Base-by-base conservation (phyloP, 2,113 vertebrate genomes). In the Hypomesus transpacificus region DNA sequence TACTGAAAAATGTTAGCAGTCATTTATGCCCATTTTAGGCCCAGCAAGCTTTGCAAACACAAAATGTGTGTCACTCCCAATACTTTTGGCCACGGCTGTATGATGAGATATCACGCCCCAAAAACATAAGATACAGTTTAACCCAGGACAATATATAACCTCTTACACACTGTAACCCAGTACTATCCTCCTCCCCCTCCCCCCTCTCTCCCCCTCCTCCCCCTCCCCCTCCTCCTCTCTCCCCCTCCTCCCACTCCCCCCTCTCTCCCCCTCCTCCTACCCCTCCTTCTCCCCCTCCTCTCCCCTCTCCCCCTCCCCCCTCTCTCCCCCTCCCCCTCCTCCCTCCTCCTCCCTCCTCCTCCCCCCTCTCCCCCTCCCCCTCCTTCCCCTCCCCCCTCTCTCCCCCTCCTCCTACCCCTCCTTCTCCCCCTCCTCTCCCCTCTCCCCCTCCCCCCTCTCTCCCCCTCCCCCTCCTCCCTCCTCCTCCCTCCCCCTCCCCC, bases 381-480 rank as follows among this genome's bases (percentile, higher is more conserved):
- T 7, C 1, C 6, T 20, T n/a, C n/a, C 34, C 24, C 4, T 24
- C 69, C 1, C 2, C 14, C 24, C 17, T 20, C 80, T 50, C 83
- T 51, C 31, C n/a, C 62, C 61, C 7, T 21, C 18, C n/a, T 24
- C 68, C 58, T 7, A 54, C 14, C n/a, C 13, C 1, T 20, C 21
- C n/a, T 21, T 28, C 4, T 24, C 77, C 20, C 70, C 69, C n/a
- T n/a, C n/a, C n/a, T n/a, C n/a, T n/a, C n/a, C n/a, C n/a, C n/a
- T n/a, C n/a, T n/a, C n/a, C n/a, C n/a, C n/a, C n/a, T n/a, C n/a
- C 1, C 2, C 14, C 24, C 17, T 20, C 80, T 50, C 83, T 51
- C 31, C n/a, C 62, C 61, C 7, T 21, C 18, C n/a, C 22, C 68
- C 58, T 7, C 1, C 6, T n/a, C n/a, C n/a, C n/a, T n/a, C n/a